Base-by-base conservation (phyloP, 2,888 invertebrate species). In the Tipula unca region DNA sequence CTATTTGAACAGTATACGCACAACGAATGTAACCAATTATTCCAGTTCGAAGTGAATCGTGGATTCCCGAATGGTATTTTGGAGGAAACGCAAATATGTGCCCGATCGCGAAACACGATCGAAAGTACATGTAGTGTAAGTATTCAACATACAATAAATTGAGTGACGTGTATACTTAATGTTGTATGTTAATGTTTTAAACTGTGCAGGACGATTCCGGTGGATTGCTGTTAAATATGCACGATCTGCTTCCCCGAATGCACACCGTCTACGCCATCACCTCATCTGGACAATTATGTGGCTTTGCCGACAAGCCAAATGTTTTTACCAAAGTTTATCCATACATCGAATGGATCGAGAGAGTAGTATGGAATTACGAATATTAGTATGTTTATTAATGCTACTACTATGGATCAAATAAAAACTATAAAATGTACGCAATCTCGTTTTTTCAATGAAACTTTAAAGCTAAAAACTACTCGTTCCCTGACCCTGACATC, bases 31-130 rank as follows among this genome's bases (percentile, higher is more conserved):
- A 89, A 89, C 82, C 48, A 86, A 35, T 88, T 89, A 0, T 89
- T 90, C 84, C 29, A 32, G 0, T 85, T 48, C 0, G 54, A 86
- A 25, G 6, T 86, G 85, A 86, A 88, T 85, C 86, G 85, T 82
- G 88, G 87, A 85, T 87, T 92, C 0, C 87, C 87, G 20, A 88
- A 88, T 4, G 93, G 93, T 0, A 91, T 94, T 36, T 87, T 90
- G 5, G 88, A 90, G 0, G 89, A 91, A 0, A 90, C 89, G 6
- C 93, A 93, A 89, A 88, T 93, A 35, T 94, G 94, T 87, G 93
- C 93, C 0, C 93, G 93, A 6, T 91, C 92, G 0, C 88, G 87
- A 8, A 87, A 87, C 0, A 88, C 89, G 86, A 87, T 87, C 0
- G 90, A 90, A 48, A 93, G 93, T 87, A 93, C 93, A 0, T 93